Evolutionary conservation across 92 coral and sea anemone genomes (phyloP).

Genomic region (Umimayanthus chanpuru): DNA sequence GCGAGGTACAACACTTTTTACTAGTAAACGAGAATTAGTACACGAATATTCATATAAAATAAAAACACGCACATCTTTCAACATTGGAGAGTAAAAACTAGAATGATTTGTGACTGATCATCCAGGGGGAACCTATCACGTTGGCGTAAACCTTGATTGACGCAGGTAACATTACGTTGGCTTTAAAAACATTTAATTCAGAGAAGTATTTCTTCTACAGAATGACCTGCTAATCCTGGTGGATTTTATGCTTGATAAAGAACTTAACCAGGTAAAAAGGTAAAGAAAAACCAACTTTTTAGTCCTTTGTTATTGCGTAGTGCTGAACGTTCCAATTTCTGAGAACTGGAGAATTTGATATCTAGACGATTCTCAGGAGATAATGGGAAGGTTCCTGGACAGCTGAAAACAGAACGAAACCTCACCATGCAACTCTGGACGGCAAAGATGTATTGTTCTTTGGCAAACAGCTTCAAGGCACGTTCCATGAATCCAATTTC

Average conservation of each 20-base stretch:
- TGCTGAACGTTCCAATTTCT: background rate
- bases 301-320: background rate
- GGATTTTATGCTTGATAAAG: background rate
- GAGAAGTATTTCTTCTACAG: too few species aligned
- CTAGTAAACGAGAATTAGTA: background rate
- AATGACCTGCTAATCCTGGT: too few species aligned
- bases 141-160: background rate
- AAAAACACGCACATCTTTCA: too few species aligned
- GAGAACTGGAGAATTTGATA: background rate
- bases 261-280: background rate
- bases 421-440: slow-evolving; percentile 56
- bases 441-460: slow-evolving; percentile 85
- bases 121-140: background rate
- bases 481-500: slow-evolving; percentile 95
- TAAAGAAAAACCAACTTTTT: too few species aligned
- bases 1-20: background rate
- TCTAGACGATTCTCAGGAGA: too few species aligned
- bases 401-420: background rate
- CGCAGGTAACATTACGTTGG: background rate
- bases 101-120: too few species aligned
- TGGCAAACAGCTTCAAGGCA: slow-evolving; percentile 74
- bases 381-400: background rate
- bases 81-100: too few species aligned
- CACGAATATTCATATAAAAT: background rate
- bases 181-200: too few species aligned